Base-by-base conservation (phyloP, 2,113 vertebrate species). In the Neomonachus schauinslandi region DNA sequence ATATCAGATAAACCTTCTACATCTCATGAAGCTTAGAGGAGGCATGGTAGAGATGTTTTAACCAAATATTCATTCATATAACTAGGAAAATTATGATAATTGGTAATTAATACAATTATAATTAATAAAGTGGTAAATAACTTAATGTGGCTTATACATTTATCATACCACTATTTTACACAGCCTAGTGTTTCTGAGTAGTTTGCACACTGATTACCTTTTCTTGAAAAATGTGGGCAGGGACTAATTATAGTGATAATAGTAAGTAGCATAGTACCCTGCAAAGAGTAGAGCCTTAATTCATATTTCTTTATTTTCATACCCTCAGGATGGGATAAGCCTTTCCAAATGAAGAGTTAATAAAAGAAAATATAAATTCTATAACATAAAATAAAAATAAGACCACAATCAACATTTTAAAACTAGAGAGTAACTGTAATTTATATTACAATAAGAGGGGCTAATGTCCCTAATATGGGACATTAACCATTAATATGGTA, bases 361-460 rank as follows among this genome's bases (percentile, higher is more conserved):
- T 61, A 80, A 39, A 85, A 84, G 16, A 42, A 76, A 91, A 79
- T 36, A 28, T 12, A 71, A 61, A 51, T 71, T 80, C 13, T 67
- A 93, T 89, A 63, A 71, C 4, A 92, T 46, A 57, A 89, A 72
- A 84, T 61, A 26, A 71, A 80, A 96, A 39, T 87, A 76, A 84
- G 33, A 69, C 13, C 16, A 92, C 46, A 74, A 74, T 57, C n/a
- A 74, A 93, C 15, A 88, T 31, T 89, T 92, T 36, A 24, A 61
- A 74, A 1, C 19, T 12, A 33, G 4, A 19, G 9, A 36, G 3
- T 49, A 39, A n/a, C 63, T 19, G 4, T 2, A 91, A 88, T 55
- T 72, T 74, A 28, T 74, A 36, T 65, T 42, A 82, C 11, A 1
- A 16, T 79, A 71, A 79, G 46, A 61, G 59, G 9, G 13, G 31